Evolutionary conservation across 2,113 vertebrate species (phyloP).

Genomic region (Tympanuchus pallidicinctus): DNA sequence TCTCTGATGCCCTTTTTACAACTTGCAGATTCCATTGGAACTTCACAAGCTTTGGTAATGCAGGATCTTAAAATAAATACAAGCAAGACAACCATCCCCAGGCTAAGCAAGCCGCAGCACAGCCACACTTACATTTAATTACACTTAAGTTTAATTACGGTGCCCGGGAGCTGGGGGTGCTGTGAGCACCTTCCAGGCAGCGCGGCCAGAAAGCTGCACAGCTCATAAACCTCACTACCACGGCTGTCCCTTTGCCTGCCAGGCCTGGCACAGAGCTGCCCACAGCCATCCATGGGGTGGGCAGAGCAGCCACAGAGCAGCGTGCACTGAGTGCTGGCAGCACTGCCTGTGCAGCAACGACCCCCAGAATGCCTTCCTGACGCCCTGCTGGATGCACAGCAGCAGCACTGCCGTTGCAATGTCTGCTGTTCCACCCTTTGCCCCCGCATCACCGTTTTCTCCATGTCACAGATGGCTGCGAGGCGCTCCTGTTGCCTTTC

Average conservation of each 20-base stretch:
- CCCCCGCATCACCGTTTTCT: neutral
- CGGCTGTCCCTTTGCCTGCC: neutral
- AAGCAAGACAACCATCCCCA: neutral
- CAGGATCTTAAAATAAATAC: neutral
- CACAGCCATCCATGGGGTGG: accelerated
- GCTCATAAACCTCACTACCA: accelerated
- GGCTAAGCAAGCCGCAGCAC: neutral
- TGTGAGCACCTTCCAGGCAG: neutral
- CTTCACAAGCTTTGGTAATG: neutral
- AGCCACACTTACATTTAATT: neutral
- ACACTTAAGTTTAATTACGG: neutral
- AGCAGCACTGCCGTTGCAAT: neutral
- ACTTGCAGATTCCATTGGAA: neutral
- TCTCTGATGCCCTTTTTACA: neutral
- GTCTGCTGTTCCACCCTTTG: neutral
- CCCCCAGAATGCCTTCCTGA: neutral
- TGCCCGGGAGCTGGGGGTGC: neutral
- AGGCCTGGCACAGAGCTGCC: neutral
- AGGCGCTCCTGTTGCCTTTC: neutral
- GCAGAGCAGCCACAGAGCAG: accelerated
- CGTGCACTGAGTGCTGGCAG: neutral
- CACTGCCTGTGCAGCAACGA: accelerated
- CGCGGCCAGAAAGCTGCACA: neutral
- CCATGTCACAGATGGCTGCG: neutral
- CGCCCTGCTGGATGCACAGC: accelerated